Conservation (phyloP, 2,797 vertebrate genomes). For the Falco rusticolus region DNA sequence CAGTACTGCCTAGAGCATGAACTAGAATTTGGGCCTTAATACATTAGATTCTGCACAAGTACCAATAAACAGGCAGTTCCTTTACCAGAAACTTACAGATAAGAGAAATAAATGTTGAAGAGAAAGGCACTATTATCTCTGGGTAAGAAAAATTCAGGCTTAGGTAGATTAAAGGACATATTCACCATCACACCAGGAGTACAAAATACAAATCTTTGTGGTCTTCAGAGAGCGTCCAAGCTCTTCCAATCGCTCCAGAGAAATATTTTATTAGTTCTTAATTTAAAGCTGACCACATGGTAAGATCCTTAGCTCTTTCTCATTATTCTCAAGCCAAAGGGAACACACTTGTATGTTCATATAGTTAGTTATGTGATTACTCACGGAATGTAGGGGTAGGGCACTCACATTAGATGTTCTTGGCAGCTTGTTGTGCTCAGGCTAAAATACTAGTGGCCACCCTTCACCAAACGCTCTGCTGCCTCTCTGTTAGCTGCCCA, state of each 20-base stretch:
- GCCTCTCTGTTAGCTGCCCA: background rate
- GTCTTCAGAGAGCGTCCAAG: background rate
- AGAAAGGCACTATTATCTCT: background rate
- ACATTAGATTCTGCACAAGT: background rate
- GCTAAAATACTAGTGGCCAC: background rate
- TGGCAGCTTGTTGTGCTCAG: background rate
- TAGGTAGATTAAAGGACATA: background rate
- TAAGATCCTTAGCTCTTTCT: background rate
- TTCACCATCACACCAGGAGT: background rate
- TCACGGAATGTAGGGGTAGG: background rate
- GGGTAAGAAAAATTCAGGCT: background rate
- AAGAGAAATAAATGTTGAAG: background rate
- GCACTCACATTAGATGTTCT: background rate
- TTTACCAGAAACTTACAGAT: background rate
- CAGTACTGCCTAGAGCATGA: background rate
- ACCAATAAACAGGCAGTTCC: background rate
- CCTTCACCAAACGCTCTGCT: background rate
- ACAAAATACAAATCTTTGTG: background rate
- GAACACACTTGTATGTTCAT: background rate
- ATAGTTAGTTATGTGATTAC: background rate
- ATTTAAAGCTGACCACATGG: background rate
- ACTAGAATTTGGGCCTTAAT: background rate
- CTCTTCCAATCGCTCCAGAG: background rate
- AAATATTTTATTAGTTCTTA: background rate
- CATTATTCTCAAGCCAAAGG: background rate